Percentiles rank a stretch among this genome's conserved stretches.
phyloP scores from a whole-genome alignment of 1,140 invertebrate species.

The Drosophila obscura region DNA sequence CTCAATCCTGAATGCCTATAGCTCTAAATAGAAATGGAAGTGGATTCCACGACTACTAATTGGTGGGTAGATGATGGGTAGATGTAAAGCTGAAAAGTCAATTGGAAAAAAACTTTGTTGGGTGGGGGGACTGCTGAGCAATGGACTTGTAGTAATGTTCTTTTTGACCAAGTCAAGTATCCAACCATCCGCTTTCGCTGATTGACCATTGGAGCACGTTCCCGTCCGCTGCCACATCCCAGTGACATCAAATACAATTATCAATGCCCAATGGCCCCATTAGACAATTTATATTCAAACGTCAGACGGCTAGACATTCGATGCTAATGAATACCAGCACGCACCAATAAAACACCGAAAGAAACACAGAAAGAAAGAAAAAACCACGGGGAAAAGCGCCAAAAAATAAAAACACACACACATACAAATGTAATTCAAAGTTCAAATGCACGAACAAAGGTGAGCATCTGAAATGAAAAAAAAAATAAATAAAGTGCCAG shows the following conservation, averaged over 20 bases:
- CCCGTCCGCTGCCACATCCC: slow-evolving; percentile 3
- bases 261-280: slow-evolving; percentile 36
- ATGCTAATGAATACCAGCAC: slow-evolving; percentile 58
- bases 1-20: background rate
- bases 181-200: no score
- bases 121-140: slow-evolving; percentile 13
- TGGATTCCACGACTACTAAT: no score
- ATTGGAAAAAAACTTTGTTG: background rate
- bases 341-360: slow-evolving; percentile 47
- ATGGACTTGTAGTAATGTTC: slow-evolving; percentile 34
- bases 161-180: slow-evolving; percentile 6
- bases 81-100: slow-evolving; percentile 25
- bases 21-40: no score
- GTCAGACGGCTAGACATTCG: slow-evolving; percentile 72
- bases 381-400: no score
- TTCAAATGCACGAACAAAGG: slow-evolving; percentile 37
- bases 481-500: slow-evolving; percentile 60
- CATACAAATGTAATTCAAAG: slow-evolving; percentile 40
- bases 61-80: no score
- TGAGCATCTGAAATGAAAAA: slow-evolving; percentile 38
- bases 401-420: slow-evolving; percentile 18
- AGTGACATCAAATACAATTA: slow-evolving; percentile 50
- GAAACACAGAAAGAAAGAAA: slow-evolving; percentile 6
- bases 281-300: slow-evolving; percentile 57
- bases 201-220: slow-evolving; percentile 10